Base-by-base conservation (phyloP, 2,113 vertebrate genomes). In the Labeo rohita region DNA sequence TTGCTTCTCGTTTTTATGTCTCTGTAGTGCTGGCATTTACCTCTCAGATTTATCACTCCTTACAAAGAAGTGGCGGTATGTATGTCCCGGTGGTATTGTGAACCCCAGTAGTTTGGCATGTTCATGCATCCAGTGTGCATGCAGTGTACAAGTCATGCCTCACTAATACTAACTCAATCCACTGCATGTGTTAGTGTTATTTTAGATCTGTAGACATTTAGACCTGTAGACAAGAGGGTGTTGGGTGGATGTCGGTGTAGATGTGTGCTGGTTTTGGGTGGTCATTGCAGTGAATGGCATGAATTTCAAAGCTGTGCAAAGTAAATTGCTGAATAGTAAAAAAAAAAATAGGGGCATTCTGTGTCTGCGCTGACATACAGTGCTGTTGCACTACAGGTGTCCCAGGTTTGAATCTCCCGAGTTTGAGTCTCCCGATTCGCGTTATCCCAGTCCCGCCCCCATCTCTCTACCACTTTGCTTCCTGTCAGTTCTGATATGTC, bases 41-140 rank as follows among this genome's bases (percentile, higher is more conserved):
- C 97, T 92, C 96, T 99, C 94, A 97, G 97, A 92, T 98, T 97
- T 92, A 93, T 95, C 95, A 95, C 97, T 96, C 97, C 97, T 91
- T 95, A 95, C 84, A 97, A 97, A 96, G 97, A 97, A 96, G 95
- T 95, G 91, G 95, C 96, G 98, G 98, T 99, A 99, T 84, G 98
- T 99, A 98, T 94, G 45, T 63, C 68, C 72, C 18, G 13, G 49
- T 68, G 16, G 59, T 87, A 10, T 83, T 90, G 89, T 47, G 28
- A 80, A 83, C 16, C 49, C 54, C 70, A 49, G 45, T 34, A 74
- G 86, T 84, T 56, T 76, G 74, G 73, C 28, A 89, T 88, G 84
- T 28, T 66, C 52, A 34, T 88, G 36, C 45, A 28, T 87, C 11
- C 59, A 45, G 93, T 93, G 93, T 84, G 90, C 90, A 89, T 93